Percentiles rank a stretch among this genome's conserved stretches.
These are phyloP conservation scores for Amblyjoppa proteus DNA, from an alignment of 2,888 invertebrate genomes.

Conservation along the genomic window DNA sequence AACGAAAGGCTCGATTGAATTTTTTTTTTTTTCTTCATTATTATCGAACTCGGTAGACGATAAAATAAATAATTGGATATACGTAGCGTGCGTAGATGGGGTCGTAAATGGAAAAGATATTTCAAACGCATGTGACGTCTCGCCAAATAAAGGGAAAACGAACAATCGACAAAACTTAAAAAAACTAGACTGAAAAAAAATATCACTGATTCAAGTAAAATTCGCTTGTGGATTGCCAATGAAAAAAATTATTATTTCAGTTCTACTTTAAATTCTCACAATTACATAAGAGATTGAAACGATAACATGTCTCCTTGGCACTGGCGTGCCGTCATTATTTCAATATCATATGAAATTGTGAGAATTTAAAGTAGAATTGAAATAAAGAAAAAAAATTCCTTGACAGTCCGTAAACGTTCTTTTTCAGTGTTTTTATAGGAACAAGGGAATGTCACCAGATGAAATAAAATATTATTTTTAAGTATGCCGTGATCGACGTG, in stretches of 20 bases:
- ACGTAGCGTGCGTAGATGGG: not conserved
- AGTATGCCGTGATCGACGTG: not conserved
- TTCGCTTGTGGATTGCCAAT: too few relatives aligned
- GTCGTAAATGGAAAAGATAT: not conserved
- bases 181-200: not conserved
- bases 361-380: too few relatives aligned
- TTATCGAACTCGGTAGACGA: constrained; percentile 50
- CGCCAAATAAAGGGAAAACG: not conserved
- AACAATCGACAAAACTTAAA: not conserved
- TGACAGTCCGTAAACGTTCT: too few relatives aligned
- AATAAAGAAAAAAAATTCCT: too few relatives aligned
- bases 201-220: too few relatives aligned
- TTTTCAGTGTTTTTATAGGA: not conserved
- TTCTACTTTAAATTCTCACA: too few relatives aligned
- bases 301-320: too few relatives aligned
- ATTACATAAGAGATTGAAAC: too few relatives aligned
- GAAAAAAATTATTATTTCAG: too few relatives aligned
- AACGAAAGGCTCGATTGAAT: constrained; percentile 59
- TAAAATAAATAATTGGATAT: constrained; percentile 40
- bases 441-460: not conserved
- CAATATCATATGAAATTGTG: too few relatives aligned
- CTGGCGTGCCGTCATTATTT: too few relatives aligned
- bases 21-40: constrained; percentile 63
- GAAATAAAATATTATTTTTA: not conserved
- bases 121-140: not conserved